Base-by-base conservation (phyloP, 2,113 vertebrate genomes). In the Amblyopsis rosae region DNA sequence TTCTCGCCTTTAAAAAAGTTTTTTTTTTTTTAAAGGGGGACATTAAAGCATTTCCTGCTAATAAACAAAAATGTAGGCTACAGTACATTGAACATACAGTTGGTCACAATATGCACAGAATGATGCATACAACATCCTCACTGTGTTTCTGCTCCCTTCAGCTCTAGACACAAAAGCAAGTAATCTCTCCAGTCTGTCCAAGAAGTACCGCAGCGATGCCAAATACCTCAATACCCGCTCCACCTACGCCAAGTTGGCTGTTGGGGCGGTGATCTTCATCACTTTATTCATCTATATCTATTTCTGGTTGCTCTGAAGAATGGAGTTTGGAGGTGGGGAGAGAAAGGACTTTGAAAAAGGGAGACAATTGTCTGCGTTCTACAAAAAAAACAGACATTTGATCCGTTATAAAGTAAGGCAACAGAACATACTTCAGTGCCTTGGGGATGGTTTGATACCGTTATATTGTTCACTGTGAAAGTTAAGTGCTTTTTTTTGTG, bases 171-270 rank as follows among this genome's bases (percentile, higher is more conserved):
- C 96, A 26, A 99, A 98, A 90, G 96, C 96, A 87, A 96, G 94
- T 91, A 96, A 96, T 79, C 86, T 99, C 80, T 95, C 95, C 86
- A 94, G 90, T 84, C 87, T 97, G 87, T 98, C 98, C 1, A 96
- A 98, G 92, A 99, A 98, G 85, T 99, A 99, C 90, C 93, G 95
- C 69, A 95, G 95, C 59, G 96, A 99, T 0, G 96, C 97, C 0
- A 98, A 98, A 76, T 98, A 98, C 73, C 93, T 99, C 89, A 99
- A 99, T 90, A 98, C 96, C 81, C 96, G 96, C 55, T 98, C 97
- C 84, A 95, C 95, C 0, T 98, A 99, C 0, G 97, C 98, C 73
- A 99, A 99, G 75, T 92, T 98, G 53, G 97, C 96, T 0, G 97
- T 96, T 0, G 94, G 96, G 0, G 93, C 94, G 0, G 95, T 99